Evolutionary conservation across 2,888 invertebrate species (phyloP), one percentile per base, ranked within the genome.

Genomic region (Serrognathus titanus): DNA sequence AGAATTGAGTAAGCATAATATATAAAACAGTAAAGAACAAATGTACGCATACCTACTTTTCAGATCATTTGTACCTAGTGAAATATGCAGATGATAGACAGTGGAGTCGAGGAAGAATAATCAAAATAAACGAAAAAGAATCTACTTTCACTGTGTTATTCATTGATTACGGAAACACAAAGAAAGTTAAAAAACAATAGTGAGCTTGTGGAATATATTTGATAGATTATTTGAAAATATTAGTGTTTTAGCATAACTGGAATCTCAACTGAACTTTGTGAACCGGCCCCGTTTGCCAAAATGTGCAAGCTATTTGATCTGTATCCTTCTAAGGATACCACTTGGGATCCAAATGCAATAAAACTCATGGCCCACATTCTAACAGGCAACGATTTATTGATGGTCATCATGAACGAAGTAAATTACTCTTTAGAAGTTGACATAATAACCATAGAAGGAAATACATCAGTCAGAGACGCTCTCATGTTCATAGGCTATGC

Each of bases 61-160:
- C 75, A 84, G 89, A 84, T 61, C 81, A 83, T 72, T 73, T 84
- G 7, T 90, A 88, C 70, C 77, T 88, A 55, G 84, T 83, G 1
- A 80, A 79, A 68, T 83, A 83, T 69, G 70, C 73, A 48, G 71
- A 81, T 16, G 82, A 83, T 63, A 78, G 80, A 16, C 75, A 78
- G 63, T 92, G 90, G 90, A 85, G 85, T 67, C 82, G 92, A 53
- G 87, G 84, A 8, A 78, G 82, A 48, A 75, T 89, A 0, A 69
- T 76, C 20, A 72, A 68, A 47, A 66, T 71, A 46, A 10, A 68
- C 0, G 64, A 69, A 1, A 53, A 51, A 6, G 71, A 78, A 2
- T 73, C 77, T 0, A 61, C 70, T 0, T 83, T 81, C 65, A 78
- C 80, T 24, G 81, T 88, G 2, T 83, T 83, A 65, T 83, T 84